A percentile compares a stretch with the other conserved stretches of the same genome.
These are phyloP conservation scores for Herpetotheres cachinnans DNA, from an alignment of 2,113 vertebrate species.

Conservation along the genomic window DNA sequence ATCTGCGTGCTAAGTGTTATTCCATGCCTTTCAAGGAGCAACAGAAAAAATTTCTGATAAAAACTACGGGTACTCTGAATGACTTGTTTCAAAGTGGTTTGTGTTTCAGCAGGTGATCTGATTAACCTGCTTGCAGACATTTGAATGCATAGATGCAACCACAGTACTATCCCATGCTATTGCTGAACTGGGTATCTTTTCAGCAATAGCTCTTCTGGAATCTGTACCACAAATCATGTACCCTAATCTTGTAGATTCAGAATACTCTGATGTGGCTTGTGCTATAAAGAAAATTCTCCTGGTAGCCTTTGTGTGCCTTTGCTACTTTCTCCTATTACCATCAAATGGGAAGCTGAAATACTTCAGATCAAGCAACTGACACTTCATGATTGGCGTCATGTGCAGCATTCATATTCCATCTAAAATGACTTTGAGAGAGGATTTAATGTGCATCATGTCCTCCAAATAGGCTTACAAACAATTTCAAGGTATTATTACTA, in stretches of 20 bases:
- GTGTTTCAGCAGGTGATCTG: constrained; percentile 87
- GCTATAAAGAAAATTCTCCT: constrained; percentile 87
- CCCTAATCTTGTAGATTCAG: constrained; percentile 82
- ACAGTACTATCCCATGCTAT: constrained; percentile 87
- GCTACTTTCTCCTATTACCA: not conserved
- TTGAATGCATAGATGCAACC: constrained; percentile 88
- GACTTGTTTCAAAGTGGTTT: constrained; percentile 76
- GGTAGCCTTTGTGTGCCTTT: constrained; percentile 34
- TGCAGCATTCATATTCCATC: not conserved
- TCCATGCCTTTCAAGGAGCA: not conserved
- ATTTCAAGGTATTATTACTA: constrained; percentile 81
- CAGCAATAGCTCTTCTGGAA: constrained; percentile 85
- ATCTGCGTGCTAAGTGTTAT: not conserved
- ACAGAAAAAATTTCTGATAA: not conserved
- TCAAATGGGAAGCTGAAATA: not conserved
- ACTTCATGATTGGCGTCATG: not conserved
- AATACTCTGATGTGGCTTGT: constrained; percentile 85
- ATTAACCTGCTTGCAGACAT: constrained; percentile 87
- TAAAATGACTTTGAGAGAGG: not conserved
- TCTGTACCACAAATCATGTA: constrained; percentile 89
- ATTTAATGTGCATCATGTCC: not conserved
- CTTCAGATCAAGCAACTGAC: not conserved
- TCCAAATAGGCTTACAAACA: constrained; percentile 77
- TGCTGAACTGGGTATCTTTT: constrained; percentile 87
- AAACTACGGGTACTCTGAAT: not conserved